phyloP scores from a whole-genome alignment of 1,140 invertebrate genomes.

The Brachionus paranguensis region DNA sequence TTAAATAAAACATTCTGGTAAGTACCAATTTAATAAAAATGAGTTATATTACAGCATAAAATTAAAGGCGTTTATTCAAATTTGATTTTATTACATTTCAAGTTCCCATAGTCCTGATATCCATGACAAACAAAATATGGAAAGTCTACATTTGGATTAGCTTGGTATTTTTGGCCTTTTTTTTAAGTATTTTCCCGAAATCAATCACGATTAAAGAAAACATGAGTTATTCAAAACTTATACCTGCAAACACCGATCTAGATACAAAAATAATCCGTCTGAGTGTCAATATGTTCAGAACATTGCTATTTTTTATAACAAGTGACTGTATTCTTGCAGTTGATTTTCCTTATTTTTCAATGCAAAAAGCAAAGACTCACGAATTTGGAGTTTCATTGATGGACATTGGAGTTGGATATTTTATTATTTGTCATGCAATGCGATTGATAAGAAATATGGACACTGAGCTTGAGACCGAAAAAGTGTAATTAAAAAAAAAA shows the following conservation, averaged over 20 bases:
- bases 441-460: neutral
- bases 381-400: constrained; percentile 82
- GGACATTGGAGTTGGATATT: constrained; percentile 86
- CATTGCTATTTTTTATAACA: neutral
- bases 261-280: neutral
- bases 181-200: neutral
- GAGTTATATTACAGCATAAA: neutral
- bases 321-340: constrained; percentile 20
- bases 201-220: neutral
- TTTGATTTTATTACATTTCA: neutral
- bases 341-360: neutral
- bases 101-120: neutral
- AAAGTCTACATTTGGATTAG: neutral
- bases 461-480: neutral
- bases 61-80: neutral
- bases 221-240: neutral
- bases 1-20: neutral
- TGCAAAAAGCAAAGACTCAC: constrained; percentile 68
- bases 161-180: neutral
- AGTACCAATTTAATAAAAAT: neutral
- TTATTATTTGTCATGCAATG: constrained; percentile 76
- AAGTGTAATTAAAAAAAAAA: neutral
- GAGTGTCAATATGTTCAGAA: neutral
- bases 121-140: neutral
- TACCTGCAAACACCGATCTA: neutral